Conservation (phyloP, 2,113 vertebrate genomes). For the Calonectris borealis region DNA sequence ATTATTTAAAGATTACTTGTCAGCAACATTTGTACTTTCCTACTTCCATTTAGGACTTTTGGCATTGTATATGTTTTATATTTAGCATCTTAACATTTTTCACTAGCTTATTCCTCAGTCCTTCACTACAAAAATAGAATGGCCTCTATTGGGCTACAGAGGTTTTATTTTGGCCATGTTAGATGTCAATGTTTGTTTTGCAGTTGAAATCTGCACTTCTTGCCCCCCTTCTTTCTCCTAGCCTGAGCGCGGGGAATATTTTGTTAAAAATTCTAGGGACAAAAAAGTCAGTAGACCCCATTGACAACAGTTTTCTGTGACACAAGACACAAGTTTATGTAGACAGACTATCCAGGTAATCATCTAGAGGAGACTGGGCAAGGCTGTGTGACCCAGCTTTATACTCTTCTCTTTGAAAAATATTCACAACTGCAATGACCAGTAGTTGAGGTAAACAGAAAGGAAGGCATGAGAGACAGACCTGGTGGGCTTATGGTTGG, state of each 20-base stretch:
- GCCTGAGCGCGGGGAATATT: background rate
- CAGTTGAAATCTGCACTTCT: background rate
- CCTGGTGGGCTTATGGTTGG: background rate
- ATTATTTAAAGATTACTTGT: slow-evolving; percentile 26
- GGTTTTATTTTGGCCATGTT: background rate
- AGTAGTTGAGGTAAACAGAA: background rate
- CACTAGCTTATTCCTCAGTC: background rate
- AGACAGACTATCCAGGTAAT: background rate
- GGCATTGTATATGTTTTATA: background rate
- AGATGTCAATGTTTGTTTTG: background rate
- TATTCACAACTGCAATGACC: background rate
- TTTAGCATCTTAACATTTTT: background rate
- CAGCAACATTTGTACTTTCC: background rate
- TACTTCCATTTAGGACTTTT: background rate
- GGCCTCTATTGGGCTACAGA: background rate
- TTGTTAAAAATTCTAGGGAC: background rate
- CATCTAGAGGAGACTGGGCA: background rate
- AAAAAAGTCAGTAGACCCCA: background rate
- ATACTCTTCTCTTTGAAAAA: background rate
- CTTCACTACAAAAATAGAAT: background rate
- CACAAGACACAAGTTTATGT: background rate
- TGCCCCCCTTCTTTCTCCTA: background rate
- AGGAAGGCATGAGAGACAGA: background rate
- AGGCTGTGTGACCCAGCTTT: background rate
- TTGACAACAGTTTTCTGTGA: background rate